phyloP scores from a whole-genome alignment of 1,140 invertebrate species.

The Cephus cinctus region DNA sequence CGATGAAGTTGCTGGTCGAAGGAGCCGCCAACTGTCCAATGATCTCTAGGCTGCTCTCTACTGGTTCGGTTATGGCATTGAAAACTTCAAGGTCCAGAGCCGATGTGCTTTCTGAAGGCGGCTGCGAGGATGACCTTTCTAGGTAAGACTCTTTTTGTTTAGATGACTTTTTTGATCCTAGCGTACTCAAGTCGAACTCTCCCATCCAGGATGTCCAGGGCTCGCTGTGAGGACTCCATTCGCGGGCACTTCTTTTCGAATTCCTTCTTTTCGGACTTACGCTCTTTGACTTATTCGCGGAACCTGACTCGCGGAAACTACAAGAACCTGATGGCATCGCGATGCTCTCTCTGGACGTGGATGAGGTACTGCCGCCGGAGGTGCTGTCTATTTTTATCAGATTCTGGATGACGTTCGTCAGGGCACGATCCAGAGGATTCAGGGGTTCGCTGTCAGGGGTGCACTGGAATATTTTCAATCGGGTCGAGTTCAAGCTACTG shows the following conservation, averaged over 20 bases:
- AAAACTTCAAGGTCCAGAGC: no score
- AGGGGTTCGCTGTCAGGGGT: conserved; percentile 19
- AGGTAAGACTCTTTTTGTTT: background rate
- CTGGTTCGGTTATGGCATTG: no score
- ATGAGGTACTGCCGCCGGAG: background rate
- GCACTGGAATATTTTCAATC: conserved; percentile 4
- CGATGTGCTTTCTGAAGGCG: no score
- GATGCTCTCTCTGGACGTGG: conserved; percentile 1
- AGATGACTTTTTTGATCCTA: background rate
- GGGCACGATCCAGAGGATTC: conserved; percentile 45
- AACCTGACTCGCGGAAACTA: background rate
- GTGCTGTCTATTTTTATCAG: conserved; percentile 37
- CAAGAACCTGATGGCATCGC: background rate
- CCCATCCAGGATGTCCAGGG: background rate
- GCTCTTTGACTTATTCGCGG: background rate
- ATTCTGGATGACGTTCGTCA: conserved; percentile 48
- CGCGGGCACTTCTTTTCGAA: background rate
- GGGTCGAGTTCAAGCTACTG: background rate
- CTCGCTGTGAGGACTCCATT: conserved; percentile 2
- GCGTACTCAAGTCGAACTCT: background rate
- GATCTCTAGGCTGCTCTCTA: no score
- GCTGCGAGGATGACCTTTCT: background rate
- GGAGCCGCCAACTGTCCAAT: no score
- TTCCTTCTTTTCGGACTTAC: background rate
- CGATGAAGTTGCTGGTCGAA: no score